phyloP scores from a whole-genome alignment of 92 coral and sea anemone species.

The Bergia puertoricense region DNA sequence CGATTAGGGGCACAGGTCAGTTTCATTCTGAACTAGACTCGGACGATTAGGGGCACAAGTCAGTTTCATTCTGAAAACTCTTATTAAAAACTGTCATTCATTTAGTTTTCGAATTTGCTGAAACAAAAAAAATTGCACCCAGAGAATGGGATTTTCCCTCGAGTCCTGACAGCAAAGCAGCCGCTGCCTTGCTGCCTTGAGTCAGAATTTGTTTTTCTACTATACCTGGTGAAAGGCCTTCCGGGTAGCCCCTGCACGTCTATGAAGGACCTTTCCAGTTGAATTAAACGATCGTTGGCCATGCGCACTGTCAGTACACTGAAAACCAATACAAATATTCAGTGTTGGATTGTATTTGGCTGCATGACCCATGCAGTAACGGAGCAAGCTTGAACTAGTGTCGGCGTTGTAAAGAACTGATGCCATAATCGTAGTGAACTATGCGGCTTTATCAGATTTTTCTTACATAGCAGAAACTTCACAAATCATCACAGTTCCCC shows the following conservation, averaged over 20 bases:
- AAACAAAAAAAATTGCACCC: not conserved
- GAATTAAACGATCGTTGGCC: conserved; percentile 81
- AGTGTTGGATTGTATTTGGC: not conserved
- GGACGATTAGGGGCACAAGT: too few relatives aligned
- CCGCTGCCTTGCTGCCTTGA: too few relatives aligned
- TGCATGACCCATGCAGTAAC: too few relatives aligned
- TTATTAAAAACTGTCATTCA: not conserved
- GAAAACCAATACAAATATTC: not conserved
- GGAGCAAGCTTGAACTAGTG: not conserved
- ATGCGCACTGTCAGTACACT: conserved; percentile 71
- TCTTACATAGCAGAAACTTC: not conserved
- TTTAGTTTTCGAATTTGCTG: too few relatives aligned
- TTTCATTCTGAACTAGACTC: too few relatives aligned
- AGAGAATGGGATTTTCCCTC: too few relatives aligned
- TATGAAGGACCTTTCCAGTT: conserved; percentile 76
- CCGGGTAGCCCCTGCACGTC: conserved; percentile 79
- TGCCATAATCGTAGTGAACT: not conserved
- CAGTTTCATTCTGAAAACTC: not conserved
- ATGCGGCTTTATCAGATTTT: not conserved
- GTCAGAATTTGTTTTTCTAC: not conserved
- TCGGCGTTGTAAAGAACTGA: not conserved
- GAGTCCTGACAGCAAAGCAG: not conserved
- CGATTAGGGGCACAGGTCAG: too few relatives aligned
- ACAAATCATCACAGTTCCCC: not conserved
- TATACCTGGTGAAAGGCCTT: conserved; percentile 72